These are phyloP conservation scores for Colistium nudipinnis DNA, from an alignment of 2,113 vertebrate genomes.

Conservation along the genomic window DNA sequence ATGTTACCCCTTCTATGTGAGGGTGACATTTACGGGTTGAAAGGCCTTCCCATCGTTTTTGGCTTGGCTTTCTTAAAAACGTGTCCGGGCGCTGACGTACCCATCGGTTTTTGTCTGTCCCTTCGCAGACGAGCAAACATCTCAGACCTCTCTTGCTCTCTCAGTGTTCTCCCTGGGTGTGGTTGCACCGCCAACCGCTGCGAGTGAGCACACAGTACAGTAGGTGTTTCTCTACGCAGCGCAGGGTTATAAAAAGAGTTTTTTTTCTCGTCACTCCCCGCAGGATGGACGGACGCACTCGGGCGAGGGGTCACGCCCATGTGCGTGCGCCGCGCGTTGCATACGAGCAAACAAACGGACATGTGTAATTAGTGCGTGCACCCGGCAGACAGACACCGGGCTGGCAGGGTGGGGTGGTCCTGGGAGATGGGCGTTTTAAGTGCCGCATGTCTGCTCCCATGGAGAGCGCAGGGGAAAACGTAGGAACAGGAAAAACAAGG, in stretches of 20 bases:
- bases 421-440: conserved; percentile 72
- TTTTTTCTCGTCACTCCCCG: conserved; percentile 55
- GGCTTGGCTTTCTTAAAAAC: neutral
- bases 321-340: conserved; percentile 9
- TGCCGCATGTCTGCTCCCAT: conserved; percentile 49
- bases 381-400: conserved; percentile 44
- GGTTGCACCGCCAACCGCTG: conserved; percentile 68
- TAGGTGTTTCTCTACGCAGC: conserved; percentile 61
- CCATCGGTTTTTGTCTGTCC: conserved; percentile 24
- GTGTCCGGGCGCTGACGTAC: conserved; percentile 51
- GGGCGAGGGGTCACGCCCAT: conserved; percentile 28
- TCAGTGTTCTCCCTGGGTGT: conserved; percentile 69
- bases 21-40: conserved; percentile 54
- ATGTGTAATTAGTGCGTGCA: conserved; percentile 57
- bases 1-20: conserved; percentile 23
- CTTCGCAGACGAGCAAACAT: conserved; percentile 64
- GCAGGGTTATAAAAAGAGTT: conserved; percentile 56
- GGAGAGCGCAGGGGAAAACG: conserved; percentile 46
- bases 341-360: conserved; percentile 36
- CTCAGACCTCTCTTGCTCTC: conserved; percentile 30
- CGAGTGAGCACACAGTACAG: conserved; percentile 58
- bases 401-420: conserved; percentile 63
- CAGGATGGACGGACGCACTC: conserved; percentile 48
- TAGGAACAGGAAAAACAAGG: conserved; percentile 69
- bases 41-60: conserved; percentile 44